phyloP scores from a whole-genome alignment of 2,113 vertebrate species.

The Nothocercus julius region DNA sequence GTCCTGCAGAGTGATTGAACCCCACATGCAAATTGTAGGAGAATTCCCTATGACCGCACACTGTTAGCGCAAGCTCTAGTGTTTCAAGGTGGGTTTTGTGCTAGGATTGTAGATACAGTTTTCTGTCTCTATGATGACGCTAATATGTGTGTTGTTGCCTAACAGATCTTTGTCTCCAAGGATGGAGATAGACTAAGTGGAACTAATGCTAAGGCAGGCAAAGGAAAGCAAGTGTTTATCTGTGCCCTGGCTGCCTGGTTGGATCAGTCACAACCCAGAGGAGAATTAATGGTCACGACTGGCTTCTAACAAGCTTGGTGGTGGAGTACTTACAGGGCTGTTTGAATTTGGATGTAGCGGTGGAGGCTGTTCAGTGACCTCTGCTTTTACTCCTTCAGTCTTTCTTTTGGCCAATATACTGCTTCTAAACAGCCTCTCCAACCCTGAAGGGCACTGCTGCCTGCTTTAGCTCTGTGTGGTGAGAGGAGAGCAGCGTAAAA shows the following conservation, averaged over 20 bases:
- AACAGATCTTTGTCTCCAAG: not conserved
- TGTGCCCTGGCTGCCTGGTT: not conserved
- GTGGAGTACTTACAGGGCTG: not conserved
- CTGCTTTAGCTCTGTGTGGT: not conserved
- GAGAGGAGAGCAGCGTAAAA: not conserved
- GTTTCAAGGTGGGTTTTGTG: not conserved
- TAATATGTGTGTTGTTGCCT: not conserved
- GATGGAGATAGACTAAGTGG: not conserved
- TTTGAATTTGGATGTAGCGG: not conserved
- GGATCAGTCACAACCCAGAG: not conserved
- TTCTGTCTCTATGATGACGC: not conserved
- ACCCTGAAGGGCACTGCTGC: not conserved
- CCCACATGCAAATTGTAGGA: not conserved
- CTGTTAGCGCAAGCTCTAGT: not conserved
- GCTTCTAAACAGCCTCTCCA: not conserved
- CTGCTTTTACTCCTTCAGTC: not conserved
- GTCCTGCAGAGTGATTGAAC: not conserved
- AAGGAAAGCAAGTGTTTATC: not conserved
- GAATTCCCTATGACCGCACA: not conserved
- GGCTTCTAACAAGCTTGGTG: not conserved
- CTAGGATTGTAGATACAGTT: not conserved
- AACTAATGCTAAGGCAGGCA: not conserved
- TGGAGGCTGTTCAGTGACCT: rapidly evolving
- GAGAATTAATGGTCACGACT: not conserved
- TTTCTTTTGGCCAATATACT: not conserved